A percentile compares a stretch with the other conserved stretches of the same genome.
Evolutionary conservation across 2,113 vertebrate species (phyloP).

Genomic region (Penelope pileata): DNA sequence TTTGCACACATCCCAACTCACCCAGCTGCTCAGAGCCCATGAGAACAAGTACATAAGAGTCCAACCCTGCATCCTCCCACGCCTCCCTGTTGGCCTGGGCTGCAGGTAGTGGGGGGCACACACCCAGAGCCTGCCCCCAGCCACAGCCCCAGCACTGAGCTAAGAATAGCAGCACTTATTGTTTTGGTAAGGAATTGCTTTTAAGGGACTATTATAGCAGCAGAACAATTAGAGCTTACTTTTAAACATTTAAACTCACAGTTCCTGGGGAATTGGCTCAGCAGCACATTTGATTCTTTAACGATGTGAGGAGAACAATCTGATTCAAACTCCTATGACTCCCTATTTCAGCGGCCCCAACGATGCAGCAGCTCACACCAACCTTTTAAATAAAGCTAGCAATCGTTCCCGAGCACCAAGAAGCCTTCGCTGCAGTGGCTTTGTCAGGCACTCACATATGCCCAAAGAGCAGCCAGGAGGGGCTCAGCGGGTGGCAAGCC

Average conservation of each 20-base stretch:
- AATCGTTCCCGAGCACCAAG: background rate
- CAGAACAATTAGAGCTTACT: slow-evolving; percentile 24
- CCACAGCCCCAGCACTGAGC: background rate
- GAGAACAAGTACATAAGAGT: background rate
- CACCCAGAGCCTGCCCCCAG: background rate
- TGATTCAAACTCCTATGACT: background rate
- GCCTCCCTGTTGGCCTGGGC: background rate
- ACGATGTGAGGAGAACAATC: slow-evolving; percentile 1
- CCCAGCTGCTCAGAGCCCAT: background rate
- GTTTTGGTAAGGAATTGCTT: background rate
- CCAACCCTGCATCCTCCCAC: no score
- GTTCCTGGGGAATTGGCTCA: background rate
- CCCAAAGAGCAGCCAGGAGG: background rate
- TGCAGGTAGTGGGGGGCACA: background rate
- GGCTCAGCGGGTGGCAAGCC: background rate
- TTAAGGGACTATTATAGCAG: background rate
- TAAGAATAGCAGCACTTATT: slow-evolving; percentile 10
- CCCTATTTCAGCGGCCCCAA: background rate
- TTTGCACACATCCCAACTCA: background rate
- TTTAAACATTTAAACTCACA: slow-evolving; percentile 10
- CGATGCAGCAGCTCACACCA: background rate
- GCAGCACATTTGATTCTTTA: background rate
- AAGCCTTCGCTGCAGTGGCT: background rate
- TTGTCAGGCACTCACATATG: background rate
- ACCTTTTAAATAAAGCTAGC: background rate